phyloP scores from a whole-genome alignment of 2,888 invertebrate species.

The Dioctria rufipes region DNA sequence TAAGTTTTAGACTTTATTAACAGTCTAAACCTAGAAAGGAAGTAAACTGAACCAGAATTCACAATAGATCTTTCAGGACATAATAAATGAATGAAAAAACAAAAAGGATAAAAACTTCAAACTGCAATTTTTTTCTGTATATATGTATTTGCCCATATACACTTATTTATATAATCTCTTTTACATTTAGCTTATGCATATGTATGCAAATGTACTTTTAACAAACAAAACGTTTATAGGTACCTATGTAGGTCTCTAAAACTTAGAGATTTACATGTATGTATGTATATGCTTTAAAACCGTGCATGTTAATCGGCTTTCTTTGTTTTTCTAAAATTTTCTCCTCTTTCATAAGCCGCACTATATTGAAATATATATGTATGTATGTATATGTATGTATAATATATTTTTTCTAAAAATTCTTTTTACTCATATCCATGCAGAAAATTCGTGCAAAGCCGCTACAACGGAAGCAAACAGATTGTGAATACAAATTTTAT shows the following conservation, averaged over 20 bases:
- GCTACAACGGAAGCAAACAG: slow-evolving; percentile 40
- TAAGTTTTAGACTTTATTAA: too few species aligned
- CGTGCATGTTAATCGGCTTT: background rate
- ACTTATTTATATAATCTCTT: slow-evolving; percentile 20
- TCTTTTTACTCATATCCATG: slow-evolving; percentile 17
- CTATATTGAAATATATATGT: background rate
- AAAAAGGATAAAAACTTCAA: too few species aligned
- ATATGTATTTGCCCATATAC: slow-evolving; percentile 12
- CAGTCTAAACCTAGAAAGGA: too few species aligned
- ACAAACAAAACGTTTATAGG: slow-evolving; percentile 3
- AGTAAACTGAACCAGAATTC: too few species aligned
- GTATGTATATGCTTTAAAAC: slow-evolving; percentile 1
- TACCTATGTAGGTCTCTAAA: background rate
- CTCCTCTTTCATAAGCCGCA: background rate
- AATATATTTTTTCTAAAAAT: background rate
- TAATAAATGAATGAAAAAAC: too few species aligned
- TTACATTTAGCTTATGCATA: slow-evolving; percentile 39
- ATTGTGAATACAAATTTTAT: background rate
- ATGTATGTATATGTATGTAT: too few species aligned
- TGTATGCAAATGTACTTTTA: slow-evolving; percentile 7
- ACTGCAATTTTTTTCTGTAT: background rate
- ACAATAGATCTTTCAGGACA: too few species aligned
- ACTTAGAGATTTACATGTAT: background rate
- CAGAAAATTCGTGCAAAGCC: slow-evolving; percentile 44
- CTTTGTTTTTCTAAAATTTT: background rate